Base-by-base conservation (phyloP, 2,797 vertebrate species). In the Coregonus sp. region DNA sequence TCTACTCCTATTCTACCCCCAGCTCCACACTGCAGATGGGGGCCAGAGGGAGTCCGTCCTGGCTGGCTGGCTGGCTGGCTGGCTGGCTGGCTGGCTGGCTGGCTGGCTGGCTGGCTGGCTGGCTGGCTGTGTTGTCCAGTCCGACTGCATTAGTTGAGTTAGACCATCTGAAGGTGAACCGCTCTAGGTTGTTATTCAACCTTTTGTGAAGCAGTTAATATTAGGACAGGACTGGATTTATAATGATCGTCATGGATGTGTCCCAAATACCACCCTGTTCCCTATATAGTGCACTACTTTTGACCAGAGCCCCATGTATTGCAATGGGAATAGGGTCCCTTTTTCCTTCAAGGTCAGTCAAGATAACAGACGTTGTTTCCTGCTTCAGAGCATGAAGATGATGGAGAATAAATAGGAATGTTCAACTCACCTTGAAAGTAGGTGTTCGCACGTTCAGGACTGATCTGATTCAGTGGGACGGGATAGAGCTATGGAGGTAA, bases 81-180 rank as follows among this genome's bases (percentile, higher is more conserved):
- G 16, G 18, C 54, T 47, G 40, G 31, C 31, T 11, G 40, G 40
- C 7, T 61, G 18, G 7, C 59, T 37, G 16, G 18, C 54, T 40
- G 40, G 25, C 25, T 25, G 25, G n/a, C n/a, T n/a, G n/a, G n/a
- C n/a, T n/a, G n/a, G n/a, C n/a, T 9, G 37, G 37, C 5, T 61
- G 18, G 7, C 59, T 35, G 16, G 18, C 54, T 40, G 40, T 40
- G 40, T 40, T 40, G 40, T 11, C 40, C 77, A 78, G 80, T 88
- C 83, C 59, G 7, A 20, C 59, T 80, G 65, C 72, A 67, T 72
- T 75, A 79, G 82, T 47, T 47, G 9, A 47, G 40, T 86, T 86
- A 83, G 61, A 78, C 37, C 37, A 75, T 81, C 79, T 78, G 84
- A 84, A 87, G 81, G 82, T 87, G 82, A 87, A 79, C 74, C 25